A percentile compares a stretch with the other conserved stretches of the same genome.
Evolutionary conservation across 2,888 invertebrate genomes (phyloP).

Genomic region (Eulithis prunata): DNA sequence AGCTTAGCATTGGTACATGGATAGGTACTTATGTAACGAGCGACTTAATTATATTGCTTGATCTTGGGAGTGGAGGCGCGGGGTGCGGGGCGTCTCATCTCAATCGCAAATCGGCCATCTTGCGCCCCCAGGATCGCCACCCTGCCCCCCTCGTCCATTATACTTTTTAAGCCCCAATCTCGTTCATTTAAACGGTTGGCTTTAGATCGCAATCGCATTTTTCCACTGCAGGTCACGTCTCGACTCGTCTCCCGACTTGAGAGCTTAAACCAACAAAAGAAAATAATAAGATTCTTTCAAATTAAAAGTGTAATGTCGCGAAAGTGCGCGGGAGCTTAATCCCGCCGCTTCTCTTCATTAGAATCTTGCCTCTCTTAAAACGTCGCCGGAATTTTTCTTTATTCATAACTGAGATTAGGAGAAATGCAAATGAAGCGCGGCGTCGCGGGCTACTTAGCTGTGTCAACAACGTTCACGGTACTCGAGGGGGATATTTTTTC

Average conservation of each 20-base stretch:
- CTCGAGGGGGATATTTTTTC: constrained; percentile 58
- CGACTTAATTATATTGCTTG: constrained; percentile 82
- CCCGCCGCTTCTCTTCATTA: constrained; percentile 79
- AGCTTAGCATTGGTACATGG: constrained; percentile 48
- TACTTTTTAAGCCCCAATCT: constrained; percentile 90
- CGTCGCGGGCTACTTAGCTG: constrained; percentile 81
- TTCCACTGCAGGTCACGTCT: constrained; percentile 89
- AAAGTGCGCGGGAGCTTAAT: constrained; percentile 72
- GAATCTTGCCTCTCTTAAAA: constrained; percentile 77
- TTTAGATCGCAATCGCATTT: constrained; percentile 89
- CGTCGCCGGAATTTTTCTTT: constrained; percentile 81
- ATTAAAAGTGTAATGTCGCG: constrained; percentile 88
- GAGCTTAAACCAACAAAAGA: constrained; percentile 89
- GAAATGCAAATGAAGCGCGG: constrained; percentile 82
- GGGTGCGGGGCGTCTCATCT: constrained; percentile 77
- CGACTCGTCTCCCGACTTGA: constrained; percentile 83
- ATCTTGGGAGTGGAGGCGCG: constrained; percentile 66
- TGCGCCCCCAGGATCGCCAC: constrained; percentile 80
- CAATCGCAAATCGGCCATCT: constrained; percentile 85
- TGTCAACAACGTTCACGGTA: constrained; percentile 75
- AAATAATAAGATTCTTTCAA: constrained; percentile 89
- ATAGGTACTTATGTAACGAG: constrained; percentile 60
- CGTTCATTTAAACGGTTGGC: constrained; percentile 89
- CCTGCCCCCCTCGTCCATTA: constrained; percentile 84
- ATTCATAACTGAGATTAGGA: constrained; percentile 83